Evolutionary conservation across 2,888 invertebrate genomes (phyloP).

Genomic region (Cancer borealis): DNA sequence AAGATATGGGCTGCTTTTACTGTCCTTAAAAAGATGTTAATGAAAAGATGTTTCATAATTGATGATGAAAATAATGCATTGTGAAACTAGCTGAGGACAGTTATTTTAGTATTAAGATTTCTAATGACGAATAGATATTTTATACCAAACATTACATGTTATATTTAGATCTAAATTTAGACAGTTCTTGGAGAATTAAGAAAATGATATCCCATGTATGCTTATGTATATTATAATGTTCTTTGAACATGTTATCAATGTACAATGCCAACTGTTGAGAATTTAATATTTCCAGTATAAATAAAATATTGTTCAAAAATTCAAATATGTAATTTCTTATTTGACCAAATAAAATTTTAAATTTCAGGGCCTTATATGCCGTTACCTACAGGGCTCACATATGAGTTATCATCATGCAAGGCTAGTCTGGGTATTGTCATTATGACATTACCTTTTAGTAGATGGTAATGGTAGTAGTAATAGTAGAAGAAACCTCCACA

Average conservation of each 20-base stretch:
- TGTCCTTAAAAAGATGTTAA: slow-evolving; percentile 42
- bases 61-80: slow-evolving; percentile 46
- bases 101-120: slow-evolving; percentile 54
- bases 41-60: background rate
- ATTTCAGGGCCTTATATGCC: slow-evolving; percentile 29
- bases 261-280: slow-evolving; percentile 30
- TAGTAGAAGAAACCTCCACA: background rate
- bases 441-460: background rate
- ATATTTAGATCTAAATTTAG: slow-evolving; percentile 42
- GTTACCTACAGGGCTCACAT: background rate
- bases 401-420: background rate
- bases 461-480: background rate
- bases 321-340: slow-evolving; percentile 64
- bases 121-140: slow-evolving; percentile 42
- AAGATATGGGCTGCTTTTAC: background rate
- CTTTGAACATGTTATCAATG: slow-evolving; percentile 42
- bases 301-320: slow-evolving; percentile 55
- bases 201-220: slow-evolving; percentile 26
- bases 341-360: slow-evolving; percentile 63
- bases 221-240: slow-evolving; percentile 52
- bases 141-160: slow-evolving; percentile 45
- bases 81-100: slow-evolving; percentile 65
- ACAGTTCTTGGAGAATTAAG: background rate
- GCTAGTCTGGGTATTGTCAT: background rate
- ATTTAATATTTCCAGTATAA: slow-evolving; percentile 31